phyloP scores from a whole-genome alignment of 1,140 invertebrate species.

The Ganaspis sp. region DNA sequence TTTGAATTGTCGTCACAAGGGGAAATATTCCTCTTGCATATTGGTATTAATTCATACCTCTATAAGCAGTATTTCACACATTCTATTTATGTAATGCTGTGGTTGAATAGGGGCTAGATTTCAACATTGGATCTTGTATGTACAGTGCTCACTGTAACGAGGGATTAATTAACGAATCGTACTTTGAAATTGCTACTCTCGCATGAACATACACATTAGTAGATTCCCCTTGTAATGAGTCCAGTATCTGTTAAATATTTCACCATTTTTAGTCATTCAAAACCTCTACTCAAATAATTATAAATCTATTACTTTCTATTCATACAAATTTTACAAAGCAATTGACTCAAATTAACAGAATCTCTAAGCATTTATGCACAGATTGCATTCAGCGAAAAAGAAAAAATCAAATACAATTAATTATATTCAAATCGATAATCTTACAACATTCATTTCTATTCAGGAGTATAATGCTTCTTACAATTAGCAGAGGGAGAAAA shows the following conservation, averaged over 20 bases:
- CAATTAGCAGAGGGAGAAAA: too few relatives aligned
- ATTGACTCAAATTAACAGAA: too few relatives aligned
- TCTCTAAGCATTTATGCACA: too few relatives aligned
- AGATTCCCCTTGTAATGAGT: neutral
- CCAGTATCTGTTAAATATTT: neutral
- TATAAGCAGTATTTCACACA: slow-evolving; percentile 56
- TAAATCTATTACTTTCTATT: neutral
- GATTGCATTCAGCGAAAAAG: too few relatives aligned
- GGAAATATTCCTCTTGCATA: neutral
- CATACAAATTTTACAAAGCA: too few relatives aligned
- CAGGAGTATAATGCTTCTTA: too few relatives aligned
- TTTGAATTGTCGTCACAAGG: neutral
- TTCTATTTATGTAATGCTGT: slow-evolving; percentile 55
- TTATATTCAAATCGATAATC: too few relatives aligned
- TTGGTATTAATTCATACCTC: slow-evolving; percentile 29
- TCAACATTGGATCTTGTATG: slow-evolving; percentile 56
- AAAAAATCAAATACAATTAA: too few relatives aligned
- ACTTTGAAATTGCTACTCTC: slow-evolving; percentile 28
- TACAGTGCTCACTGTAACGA: slow-evolving; percentile 46
- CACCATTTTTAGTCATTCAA: neutral
- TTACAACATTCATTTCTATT: too few relatives aligned
- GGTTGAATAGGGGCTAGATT: slow-evolving; percentile 52
- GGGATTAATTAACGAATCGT: slow-evolving; percentile 63
- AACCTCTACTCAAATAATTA: neutral
- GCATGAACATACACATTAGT: neutral